Conservation (phyloP, 2,113 vertebrate species). For the Ceyx margarethae region DNA sequence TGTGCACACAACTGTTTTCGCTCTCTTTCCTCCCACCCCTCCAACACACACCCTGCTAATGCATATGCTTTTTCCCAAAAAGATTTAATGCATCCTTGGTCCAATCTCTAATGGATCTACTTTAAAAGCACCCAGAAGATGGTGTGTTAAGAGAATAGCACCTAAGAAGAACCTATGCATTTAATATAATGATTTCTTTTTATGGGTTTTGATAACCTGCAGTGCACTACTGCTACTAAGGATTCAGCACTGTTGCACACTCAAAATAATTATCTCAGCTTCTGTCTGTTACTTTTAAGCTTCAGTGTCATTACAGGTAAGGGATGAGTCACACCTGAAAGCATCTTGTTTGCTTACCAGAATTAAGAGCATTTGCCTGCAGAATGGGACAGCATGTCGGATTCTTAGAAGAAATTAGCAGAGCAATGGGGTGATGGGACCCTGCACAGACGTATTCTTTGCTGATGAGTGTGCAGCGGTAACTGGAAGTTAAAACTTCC, state of each 20-base stretch:
- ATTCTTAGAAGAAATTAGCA: not conserved
- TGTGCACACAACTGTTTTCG: not conserved
- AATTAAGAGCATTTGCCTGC: not conserved
- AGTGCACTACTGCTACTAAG: not conserved
- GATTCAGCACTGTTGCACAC: not conserved
- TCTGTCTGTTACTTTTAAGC: conserved; percentile 3
- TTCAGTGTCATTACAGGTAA: conserved; percentile 15
- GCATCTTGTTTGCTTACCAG: not conserved
- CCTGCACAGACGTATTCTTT: not conserved
- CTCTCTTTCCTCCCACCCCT: not conserved
- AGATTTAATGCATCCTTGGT: not conserved
- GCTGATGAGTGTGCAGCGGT: not conserved
- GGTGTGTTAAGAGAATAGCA: not conserved
- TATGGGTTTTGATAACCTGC: not conserved
- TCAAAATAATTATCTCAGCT: conserved; percentile 10
- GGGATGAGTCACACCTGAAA: not conserved
- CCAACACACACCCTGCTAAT: not conserved
- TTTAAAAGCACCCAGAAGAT: not conserved
- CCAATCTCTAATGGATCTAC: not conserved
- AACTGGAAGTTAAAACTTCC: not conserved
- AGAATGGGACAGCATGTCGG: not conserved
- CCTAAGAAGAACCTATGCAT: not conserved
- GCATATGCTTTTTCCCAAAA: not conserved
- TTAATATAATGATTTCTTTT: not conserved
- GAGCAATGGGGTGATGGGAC: not conserved